These are phyloP conservation scores for Anser brachyrhynchus DNA, from an alignment of 2,113 vertebrate species.

Conservation along the genomic window DNA sequence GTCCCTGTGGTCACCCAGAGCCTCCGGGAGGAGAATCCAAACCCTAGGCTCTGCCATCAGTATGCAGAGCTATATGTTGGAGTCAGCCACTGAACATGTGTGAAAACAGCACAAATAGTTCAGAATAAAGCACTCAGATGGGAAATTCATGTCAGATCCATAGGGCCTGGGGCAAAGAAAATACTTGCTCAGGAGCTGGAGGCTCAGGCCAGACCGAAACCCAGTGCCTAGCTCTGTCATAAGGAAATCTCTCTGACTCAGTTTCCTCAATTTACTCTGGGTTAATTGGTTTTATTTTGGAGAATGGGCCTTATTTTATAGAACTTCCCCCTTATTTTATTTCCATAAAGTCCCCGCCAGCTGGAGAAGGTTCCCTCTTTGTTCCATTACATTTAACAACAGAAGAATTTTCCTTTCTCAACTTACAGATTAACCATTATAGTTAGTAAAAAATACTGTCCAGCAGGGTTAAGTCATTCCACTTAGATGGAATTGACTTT, in stretches of 20 bases:
- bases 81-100: neutral
- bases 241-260: neutral
- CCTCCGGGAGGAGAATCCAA: neutral
- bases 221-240: neutral
- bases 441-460: conserved; percentile 1
- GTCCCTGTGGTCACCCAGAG: neutral
- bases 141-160: neutral
- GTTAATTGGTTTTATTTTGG: neutral
- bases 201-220: neutral
- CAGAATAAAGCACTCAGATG: neutral
- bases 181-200: neutral
- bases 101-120: neutral
- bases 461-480: conserved; percentile 11
- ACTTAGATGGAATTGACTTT: conserved; percentile 11
- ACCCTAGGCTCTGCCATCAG: neutral
- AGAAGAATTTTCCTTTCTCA: neutral
- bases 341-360: neutral
- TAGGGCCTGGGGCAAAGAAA: neutral
- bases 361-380: neutral
- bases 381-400: neutral
- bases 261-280: neutral
- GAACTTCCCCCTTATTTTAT: neutral
- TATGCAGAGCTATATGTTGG: neutral
- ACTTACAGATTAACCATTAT: neutral
- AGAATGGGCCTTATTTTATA: neutral